A percentile compares a stretch with the other conserved stretches of the same genome.
Evolutionary conservation across 2,888 invertebrate species (phyloP).

Genomic region (Stenotaenia linearis): DNA sequence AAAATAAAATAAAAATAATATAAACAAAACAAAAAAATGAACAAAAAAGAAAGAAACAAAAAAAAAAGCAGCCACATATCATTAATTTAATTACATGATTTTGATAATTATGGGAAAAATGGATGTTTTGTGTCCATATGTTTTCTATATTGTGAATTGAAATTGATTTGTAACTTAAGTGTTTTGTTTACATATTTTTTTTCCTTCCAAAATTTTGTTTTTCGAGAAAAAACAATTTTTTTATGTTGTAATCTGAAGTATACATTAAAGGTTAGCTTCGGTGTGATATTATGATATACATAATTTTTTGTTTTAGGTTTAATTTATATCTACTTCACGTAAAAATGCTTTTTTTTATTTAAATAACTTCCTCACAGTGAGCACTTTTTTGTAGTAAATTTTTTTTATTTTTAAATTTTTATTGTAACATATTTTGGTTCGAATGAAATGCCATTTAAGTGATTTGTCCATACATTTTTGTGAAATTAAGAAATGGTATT

Average conservation of each 20-base stretch:
- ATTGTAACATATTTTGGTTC: neutral
- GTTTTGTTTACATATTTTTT: neutral
- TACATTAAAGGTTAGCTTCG: conserved; percentile 8
- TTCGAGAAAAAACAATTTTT: neutral
- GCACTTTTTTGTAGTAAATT: no score
- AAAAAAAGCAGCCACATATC: conserved; percentile 10
- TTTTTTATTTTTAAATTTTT: neutral
- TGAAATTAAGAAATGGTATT: neutral
- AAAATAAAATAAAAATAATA: neutral
- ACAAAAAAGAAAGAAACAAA: neutral
- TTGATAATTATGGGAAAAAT: conserved; percentile 10
- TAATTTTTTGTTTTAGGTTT: neutral
- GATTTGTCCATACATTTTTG: neutral
- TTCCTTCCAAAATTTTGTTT: neutral
- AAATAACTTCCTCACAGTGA: neutral
- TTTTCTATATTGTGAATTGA: neutral
- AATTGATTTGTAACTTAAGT: neutral
- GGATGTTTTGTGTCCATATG: conserved; percentile 17
- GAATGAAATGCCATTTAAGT: neutral
- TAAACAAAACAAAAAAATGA: neutral
- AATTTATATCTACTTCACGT: neutral
- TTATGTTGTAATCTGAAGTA: neutral
- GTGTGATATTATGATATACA: neutral
- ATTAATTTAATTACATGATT: neutral
- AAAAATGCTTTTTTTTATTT: neutral